Conservation (phyloP, 2,113 vertebrate species). For the Platichthys stellatus region DNA sequence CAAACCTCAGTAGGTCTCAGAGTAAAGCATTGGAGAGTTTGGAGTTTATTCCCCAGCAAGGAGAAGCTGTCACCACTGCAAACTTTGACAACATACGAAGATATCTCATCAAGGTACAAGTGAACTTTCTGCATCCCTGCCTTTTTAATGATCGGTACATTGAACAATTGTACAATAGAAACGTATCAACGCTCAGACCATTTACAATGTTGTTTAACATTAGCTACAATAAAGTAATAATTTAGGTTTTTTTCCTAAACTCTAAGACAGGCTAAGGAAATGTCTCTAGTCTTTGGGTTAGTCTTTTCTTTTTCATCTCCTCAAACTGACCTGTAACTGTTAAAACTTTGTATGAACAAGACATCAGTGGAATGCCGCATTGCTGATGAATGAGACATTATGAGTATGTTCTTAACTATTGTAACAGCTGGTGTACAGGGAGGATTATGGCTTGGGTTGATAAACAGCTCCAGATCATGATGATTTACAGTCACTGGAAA, state of each 20-base stretch:
- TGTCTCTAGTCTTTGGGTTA: no score
- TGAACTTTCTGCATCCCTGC: background rate
- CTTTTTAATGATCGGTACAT: background rate
- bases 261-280: background rate
- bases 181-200: background rate
- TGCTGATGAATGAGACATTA: background rate
- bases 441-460: background rate
- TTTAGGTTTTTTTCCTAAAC: background rate
- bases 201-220: background rate
- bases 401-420: background rate
- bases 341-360: background rate
- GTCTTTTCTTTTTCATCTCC: background rate
- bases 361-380: background rate
- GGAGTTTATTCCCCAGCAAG: slow-evolving; percentile 93
- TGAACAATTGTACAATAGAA: background rate
- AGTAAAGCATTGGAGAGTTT: slow-evolving; percentile 92
- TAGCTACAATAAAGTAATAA: background rate
- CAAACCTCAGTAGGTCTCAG: slow-evolving; percentile 88
- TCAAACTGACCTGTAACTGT: background rate
- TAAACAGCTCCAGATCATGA: background rate
- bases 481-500: background rate
- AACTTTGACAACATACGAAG: slow-evolving; percentile 90
- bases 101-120: slow-evolving; percentile 93
- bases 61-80: slow-evolving; percentile 87
- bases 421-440: background rate